phyloP scores from a whole-genome alignment of 2,113 vertebrate species.

The Brachirus orientalis region DNA sequence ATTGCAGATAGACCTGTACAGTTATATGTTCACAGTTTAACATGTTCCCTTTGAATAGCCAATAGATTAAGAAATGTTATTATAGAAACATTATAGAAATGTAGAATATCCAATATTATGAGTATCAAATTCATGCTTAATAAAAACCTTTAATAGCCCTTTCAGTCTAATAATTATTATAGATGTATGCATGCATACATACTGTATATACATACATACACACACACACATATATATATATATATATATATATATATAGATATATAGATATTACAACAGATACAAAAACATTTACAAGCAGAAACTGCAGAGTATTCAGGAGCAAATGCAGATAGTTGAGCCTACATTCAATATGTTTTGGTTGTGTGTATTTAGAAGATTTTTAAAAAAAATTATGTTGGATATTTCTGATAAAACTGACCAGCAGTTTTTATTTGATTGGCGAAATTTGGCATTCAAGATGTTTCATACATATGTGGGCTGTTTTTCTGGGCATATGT shows the following conservation, averaged over 20 bases:
- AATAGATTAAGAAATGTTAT: constrained; percentile 83
- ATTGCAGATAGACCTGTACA: constrained; percentile 89
- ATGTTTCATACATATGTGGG: constrained; percentile 25
- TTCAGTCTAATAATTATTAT: constrained; percentile 89
- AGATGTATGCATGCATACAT: constrained; percentile 59
- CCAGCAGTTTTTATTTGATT: constrained; percentile 27
- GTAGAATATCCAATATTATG: constrained; percentile 80
- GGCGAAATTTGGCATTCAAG: constrained; percentile 53
- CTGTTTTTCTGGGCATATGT: background rate
- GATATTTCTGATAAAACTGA: constrained; percentile 38
- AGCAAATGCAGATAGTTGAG: constrained; percentile 63
- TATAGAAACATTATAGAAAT: constrained; percentile 88
- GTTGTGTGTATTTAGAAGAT: constrained; percentile 7
- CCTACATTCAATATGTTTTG: constrained; percentile 62
- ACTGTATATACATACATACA: constrained; percentile 3
- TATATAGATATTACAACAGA: constrained; percentile 74
- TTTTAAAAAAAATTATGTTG: constrained; percentile 21
- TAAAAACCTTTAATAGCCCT: constrained; percentile 90
- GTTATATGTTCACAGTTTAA: constrained; percentile 94
- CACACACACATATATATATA: constrained; percentile 28
- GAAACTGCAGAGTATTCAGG: constrained; percentile 44
- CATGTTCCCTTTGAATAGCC: constrained; percentile 92
- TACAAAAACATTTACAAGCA: constrained; percentile 68
- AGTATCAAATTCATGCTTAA: constrained; percentile 85
- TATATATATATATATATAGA: constrained; percentile 38